These are phyloP conservation scores for Pseudeuparius sepicola DNA, from an alignment of 2,888 invertebrate genomes.

Conservation along the genomic window DNA sequence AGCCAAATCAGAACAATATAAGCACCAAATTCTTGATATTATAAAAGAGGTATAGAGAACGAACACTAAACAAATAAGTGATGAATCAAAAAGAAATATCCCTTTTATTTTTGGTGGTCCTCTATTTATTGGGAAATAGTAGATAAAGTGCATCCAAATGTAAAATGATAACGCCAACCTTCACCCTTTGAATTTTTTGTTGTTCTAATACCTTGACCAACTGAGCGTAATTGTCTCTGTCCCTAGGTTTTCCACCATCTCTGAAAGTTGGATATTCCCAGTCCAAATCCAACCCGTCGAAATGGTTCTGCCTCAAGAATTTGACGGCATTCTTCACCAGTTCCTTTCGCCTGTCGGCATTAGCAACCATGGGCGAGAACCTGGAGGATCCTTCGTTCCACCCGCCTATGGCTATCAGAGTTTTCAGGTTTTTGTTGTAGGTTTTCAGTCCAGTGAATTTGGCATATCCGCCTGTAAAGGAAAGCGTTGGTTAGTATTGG, in stretches of 20 bases:
- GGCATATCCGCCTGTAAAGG: constrained; percentile 73
- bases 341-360: constrained; percentile 61
- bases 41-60: too few species aligned
- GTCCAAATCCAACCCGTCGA: constrained; percentile 87
- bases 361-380: constrained; percentile 84
- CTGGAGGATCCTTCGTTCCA: constrained; percentile 88
- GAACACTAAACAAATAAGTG: too few species aligned
- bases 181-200: not conserved
- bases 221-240: constrained; percentile 78
- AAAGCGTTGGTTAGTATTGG: constrained; percentile 2
- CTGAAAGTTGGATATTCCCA: constrained; percentile 84
- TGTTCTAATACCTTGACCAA: constrained; percentile 53
- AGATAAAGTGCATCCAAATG: too few species aligned
- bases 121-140: too few species aligned
- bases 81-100: too few species aligned
- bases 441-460: constrained; percentile 89
- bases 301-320: constrained; percentile 83
- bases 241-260: constrained; percentile 71
- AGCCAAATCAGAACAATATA: too few species aligned
- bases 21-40: too few species aligned
- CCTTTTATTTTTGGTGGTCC: too few species aligned
- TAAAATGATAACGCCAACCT: too few species aligned
- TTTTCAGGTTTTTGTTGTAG: constrained; percentile 85
- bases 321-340: constrained; percentile 76
- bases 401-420: constrained; percentile 82